Percentiles rank a stretch among this genome's conserved stretches.
Conservation (phyloP, 2,888 invertebrate species). For the Schrankia costaestrigalis region DNA sequence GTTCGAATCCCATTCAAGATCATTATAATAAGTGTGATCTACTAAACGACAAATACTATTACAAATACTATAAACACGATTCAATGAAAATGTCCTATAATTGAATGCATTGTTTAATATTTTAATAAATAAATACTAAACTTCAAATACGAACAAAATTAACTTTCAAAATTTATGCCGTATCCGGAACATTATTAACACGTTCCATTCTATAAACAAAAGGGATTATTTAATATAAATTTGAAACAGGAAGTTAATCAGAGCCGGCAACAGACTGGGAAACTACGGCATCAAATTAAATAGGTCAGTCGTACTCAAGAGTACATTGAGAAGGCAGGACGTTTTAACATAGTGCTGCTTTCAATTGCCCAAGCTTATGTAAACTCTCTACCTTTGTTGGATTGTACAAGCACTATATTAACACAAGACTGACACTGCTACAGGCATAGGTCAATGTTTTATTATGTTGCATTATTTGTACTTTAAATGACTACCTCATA, state of each 20-base stretch:
- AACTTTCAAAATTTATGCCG: conserved; percentile 19
- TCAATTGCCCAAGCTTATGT: conserved; percentile 66
- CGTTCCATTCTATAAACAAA: conserved; percentile 49
- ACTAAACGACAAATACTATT: no score
- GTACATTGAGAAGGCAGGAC: conserved; percentile 17
- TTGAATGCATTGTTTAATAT: no score
- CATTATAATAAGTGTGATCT: no score
- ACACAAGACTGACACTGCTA: conserved; percentile 30
- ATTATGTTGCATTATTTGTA: no score
- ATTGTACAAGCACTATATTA: conserved; percentile 52
- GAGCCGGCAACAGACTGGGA: conserved; percentile 55
- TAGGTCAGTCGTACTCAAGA: conserved; percentile 48
- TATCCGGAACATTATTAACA: conserved; percentile 30
- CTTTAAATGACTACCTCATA: no score
- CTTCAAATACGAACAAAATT: conserved; percentile 15
- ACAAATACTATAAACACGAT: no score
- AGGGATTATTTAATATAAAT: conserved; percentile 65
- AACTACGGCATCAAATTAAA: conserved; percentile 59
- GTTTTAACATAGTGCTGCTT: conserved; percentile 44
- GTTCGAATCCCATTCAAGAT: no score
- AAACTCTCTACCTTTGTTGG: conserved; percentile 54
- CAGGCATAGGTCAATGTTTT: no score
- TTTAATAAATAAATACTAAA: no score
- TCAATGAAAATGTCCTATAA: no score
- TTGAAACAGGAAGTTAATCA: conserved; percentile 74